Evolutionary conservation across 2,888 invertebrate species (phyloP).

Genomic region (Thymelicus lineola): DNA sequence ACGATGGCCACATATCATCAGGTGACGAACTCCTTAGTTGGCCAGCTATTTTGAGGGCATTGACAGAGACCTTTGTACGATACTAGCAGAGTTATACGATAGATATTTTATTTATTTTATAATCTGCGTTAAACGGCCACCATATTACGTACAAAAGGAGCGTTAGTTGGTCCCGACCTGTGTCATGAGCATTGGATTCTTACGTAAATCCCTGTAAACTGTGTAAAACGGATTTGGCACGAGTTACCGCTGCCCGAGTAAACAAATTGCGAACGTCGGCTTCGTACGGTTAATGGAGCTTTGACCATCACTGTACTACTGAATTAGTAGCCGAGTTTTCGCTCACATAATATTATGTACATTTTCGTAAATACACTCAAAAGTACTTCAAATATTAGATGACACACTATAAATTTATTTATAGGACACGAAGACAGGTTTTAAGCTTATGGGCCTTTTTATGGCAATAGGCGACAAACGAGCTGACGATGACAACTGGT

Average conservation of each 20-base stretch:
- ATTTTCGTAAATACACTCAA: neutral
- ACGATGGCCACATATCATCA: no score
- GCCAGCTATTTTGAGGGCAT: no score
- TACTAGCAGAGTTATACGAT: no score
- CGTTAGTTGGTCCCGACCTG: neutral
- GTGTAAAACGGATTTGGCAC: conserved; percentile 4
- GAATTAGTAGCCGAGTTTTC: neutral
- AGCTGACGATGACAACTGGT: no score
- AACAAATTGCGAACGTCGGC: conserved; percentile 7
- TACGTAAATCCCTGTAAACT: conserved; percentile 3
- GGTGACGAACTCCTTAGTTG: no score
- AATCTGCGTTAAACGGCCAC: neutral
- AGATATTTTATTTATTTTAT: no score
- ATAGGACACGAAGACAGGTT: no score
- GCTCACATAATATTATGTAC: neutral
- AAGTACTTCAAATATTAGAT: no score
- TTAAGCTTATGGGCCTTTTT: no score
- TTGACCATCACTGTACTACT: neutral
- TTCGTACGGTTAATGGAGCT: neutral
- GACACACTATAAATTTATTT: no score
- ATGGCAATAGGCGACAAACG: no score
- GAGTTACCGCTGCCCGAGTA: neutral
- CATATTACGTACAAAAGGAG: neutral
- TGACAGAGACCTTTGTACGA: no score
- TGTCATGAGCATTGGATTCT: neutral